Conservation (phyloP, 2,113 vertebrate species). For the Amazona vittata region DNA sequence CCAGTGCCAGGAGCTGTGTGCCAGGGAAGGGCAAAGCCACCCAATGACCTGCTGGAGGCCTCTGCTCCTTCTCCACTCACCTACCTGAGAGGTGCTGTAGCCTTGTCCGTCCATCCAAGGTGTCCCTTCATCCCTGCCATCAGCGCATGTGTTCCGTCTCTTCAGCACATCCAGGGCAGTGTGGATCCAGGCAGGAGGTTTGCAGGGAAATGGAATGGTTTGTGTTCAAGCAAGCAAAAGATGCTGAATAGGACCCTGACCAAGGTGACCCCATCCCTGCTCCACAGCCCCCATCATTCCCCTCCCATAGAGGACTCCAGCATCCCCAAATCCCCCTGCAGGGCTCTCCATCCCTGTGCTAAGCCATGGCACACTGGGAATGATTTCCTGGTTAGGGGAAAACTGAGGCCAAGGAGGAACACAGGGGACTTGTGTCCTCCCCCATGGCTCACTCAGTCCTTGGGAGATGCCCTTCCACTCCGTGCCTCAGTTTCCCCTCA, state of each 20-base stretch:
- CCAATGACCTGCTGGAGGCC: background rate
- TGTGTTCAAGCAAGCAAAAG: background rate
- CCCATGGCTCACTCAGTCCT: background rate
- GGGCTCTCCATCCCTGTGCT: background rate
- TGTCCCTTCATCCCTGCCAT: background rate
- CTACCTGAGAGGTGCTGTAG: background rate
- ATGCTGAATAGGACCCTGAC: background rate
- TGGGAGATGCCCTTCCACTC: background rate
- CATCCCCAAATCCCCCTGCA: rapidly evolving
- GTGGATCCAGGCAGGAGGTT: background rate
- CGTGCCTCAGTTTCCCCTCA: background rate
- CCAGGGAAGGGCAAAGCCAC: background rate
- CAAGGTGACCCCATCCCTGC: too few species aligned
- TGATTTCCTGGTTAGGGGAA: background rate
- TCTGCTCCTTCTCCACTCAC: background rate
- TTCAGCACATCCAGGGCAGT: background rate
- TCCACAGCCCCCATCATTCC: background rate
- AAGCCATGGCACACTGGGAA: rapidly evolving
- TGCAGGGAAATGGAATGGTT: background rate
- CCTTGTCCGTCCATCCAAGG: rapidly evolving
- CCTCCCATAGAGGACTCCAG: rapidly evolving
- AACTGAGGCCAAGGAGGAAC: background rate
- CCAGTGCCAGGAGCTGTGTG: rapidly evolving
- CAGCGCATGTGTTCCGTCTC: rapidly evolving
- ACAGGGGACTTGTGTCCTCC: rapidly evolving